Percentiles rank a stretch among this genome's conserved stretches.
Evolutionary conservation across 2,888 invertebrate species (phyloP).

Genomic region (Campoplex capitator): DNA sequence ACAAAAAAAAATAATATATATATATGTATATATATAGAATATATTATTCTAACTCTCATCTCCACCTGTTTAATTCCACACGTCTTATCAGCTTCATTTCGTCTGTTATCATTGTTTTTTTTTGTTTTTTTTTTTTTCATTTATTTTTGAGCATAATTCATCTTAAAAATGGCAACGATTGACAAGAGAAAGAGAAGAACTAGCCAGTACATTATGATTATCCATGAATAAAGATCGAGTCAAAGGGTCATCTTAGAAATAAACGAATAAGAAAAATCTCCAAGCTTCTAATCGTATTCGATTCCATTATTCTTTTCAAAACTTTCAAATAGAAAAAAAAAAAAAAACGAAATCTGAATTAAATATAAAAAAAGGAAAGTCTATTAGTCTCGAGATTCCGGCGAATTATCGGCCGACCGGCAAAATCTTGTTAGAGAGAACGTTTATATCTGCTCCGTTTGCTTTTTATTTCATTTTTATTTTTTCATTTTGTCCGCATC

Average conservation of each 20-base stretch:
- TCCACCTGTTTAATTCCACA: slow-evolving; percentile 1
- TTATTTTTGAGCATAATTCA: slow-evolving; percentile 75
- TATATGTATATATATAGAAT: slow-evolving; percentile 30
- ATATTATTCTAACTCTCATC: slow-evolving; percentile 56
- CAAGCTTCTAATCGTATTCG: background rate
- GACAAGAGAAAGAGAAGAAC: slow-evolving; percentile 75
- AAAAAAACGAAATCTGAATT: background rate
- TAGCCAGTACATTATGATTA: slow-evolving; percentile 68
- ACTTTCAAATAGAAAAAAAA: background rate
- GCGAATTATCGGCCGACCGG: slow-evolving; percentile 24
- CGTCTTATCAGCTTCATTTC: slow-evolving; percentile 39
- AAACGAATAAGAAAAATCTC: slow-evolving; percentile 20
- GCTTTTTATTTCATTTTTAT: background rate
- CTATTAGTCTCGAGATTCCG: slow-evolving; percentile 34
- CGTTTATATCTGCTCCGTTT: background rate
- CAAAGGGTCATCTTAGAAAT: slow-evolving; percentile 41
- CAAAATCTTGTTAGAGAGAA: background rate
- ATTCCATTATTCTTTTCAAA: slow-evolving; percentile 3
- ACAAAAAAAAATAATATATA: slow-evolving; percentile 26
- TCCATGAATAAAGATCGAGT: slow-evolving; percentile 54
- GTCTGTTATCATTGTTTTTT: slow-evolving; percentile 10
- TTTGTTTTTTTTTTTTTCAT: slow-evolving; percentile 5
- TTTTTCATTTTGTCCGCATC: background rate
- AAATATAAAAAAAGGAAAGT: slow-evolving; percentile 8
- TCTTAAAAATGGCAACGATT: slow-evolving; percentile 81